Conservation (phyloP, 2,888 invertebrate species). For the Zelleria hepariella region DNA sequence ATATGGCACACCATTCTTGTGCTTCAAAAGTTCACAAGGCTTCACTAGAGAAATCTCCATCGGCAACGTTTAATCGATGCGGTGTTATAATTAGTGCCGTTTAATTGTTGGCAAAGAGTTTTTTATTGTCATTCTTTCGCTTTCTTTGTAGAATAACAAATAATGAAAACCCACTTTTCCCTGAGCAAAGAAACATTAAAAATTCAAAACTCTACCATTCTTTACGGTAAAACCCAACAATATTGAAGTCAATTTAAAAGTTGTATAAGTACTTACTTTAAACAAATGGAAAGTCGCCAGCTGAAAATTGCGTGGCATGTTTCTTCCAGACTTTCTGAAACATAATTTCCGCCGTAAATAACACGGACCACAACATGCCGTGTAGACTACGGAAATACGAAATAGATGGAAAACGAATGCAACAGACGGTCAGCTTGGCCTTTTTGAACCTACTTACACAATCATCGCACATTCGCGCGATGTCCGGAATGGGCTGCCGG, state of each 20-base stretch:
- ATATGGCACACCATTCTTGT: too few relatives aligned
- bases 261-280: neutral
- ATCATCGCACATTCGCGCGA: too few relatives aligned
- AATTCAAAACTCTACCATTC: neutral
- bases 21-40: too few relatives aligned
- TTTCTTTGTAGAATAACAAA: neutral
- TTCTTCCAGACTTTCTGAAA: neutral
- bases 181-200: neutral
- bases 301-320: neutral
- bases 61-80: too few relatives aligned
- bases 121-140: too few relatives aligned
- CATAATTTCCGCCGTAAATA: neutral
- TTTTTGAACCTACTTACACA: too few relatives aligned
- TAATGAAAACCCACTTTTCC: neutral
- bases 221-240: neutral
- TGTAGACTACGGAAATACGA: neutral
- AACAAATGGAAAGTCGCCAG: neutral
- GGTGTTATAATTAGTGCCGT: too few relatives aligned
- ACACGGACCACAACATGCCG: neutral
- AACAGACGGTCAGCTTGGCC: too few relatives aligned
- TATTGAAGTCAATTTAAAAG: neutral
- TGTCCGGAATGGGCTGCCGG: too few relatives aligned
- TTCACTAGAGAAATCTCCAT: too few relatives aligned
- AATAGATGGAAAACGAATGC: neutral
- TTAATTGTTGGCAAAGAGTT: too few relatives aligned